A percentile compares a stretch with the other conserved stretches of the same genome.
Conservation (phyloP, 2,113 vertebrate species). For the Microtus montanus region DNA sequence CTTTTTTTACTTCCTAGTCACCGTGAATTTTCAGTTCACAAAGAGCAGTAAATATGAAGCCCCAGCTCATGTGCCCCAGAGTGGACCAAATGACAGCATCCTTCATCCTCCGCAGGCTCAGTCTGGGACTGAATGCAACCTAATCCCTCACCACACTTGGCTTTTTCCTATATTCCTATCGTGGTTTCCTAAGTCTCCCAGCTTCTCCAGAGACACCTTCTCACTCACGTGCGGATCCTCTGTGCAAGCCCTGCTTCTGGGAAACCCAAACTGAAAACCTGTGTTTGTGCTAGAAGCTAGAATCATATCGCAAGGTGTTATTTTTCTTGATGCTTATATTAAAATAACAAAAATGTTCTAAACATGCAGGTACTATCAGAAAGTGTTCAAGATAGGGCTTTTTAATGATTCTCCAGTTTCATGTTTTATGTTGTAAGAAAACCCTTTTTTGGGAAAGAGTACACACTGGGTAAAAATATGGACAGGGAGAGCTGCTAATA, state of each 20-base stretch:
- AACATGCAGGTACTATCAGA: not conserved
- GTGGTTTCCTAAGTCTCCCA: not conserved
- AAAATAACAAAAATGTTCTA: conserved; percentile 41
- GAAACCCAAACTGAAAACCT: not conserved
- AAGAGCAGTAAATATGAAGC: not conserved
- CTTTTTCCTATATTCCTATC: not conserved
- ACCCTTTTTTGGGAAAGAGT: not conserved
- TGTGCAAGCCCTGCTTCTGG: not conserved
- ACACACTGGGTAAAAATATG: not conserved
- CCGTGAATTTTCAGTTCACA: conserved; percentile 54
- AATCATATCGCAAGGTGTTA: not conserved
- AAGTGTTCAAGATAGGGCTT: not conserved
- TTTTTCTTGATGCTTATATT: not conserved
- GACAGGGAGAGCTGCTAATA: not conserved
- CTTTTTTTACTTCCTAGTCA: conserved; percentile 64
- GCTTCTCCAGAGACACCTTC: not conserved
- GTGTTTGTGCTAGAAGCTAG: not conserved
- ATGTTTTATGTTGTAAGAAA: conserved; percentile 29
- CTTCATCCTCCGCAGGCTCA: not conserved
- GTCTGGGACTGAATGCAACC: not conserved
- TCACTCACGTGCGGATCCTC: not conserved
- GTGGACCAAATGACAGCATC: not conserved
- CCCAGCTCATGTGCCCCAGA: not conserved
- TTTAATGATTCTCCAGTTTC: not conserved
- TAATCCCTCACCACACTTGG: not conserved